Evolutionary conservation across 2,113 vertebrate genomes (phyloP).

Genomic region (Narcine bancroftii): DNA sequence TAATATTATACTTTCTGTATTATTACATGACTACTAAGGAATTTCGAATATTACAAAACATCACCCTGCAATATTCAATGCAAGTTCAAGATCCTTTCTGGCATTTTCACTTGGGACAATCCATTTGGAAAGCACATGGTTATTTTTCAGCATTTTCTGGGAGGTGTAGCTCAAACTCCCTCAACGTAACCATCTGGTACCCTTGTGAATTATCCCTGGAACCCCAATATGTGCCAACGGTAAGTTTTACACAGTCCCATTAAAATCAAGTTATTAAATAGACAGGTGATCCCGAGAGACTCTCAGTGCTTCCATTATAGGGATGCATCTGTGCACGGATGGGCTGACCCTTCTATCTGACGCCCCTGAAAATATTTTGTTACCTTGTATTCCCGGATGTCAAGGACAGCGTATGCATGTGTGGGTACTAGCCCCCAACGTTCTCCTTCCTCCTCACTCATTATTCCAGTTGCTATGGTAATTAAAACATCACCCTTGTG

Average conservation of each 20-base stretch:
- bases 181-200: not conserved
- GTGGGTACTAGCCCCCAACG: constrained; percentile 92
- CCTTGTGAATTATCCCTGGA: not conserved
- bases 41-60: too few relatives aligned
- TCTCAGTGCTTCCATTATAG: not conserved
- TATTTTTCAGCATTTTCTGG: not conserved
- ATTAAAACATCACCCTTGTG: constrained; percentile 91
- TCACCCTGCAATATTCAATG: not conserved
- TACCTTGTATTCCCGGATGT: constrained; percentile 93
- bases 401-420: constrained; percentile 91
- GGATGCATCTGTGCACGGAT: not conserved
- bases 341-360: not conserved
- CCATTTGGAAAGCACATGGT: too few relatives aligned
- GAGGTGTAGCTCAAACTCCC: too few relatives aligned
- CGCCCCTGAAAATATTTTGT: not conserved
- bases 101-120: not conserved
- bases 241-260: too few relatives aligned
- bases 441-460: constrained; percentile 95
- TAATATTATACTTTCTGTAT: too few relatives aligned
- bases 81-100: not conserved
- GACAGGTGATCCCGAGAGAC: not conserved
- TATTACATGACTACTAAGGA: too few relatives aligned
- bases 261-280: not conserved
- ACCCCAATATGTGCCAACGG: not conserved
- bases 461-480: constrained; percentile 89